These are phyloP conservation scores for Pollimyrus isidori DNA, from an alignment of 2,113 vertebrate genomes.

Conservation along the genomic window DNA sequence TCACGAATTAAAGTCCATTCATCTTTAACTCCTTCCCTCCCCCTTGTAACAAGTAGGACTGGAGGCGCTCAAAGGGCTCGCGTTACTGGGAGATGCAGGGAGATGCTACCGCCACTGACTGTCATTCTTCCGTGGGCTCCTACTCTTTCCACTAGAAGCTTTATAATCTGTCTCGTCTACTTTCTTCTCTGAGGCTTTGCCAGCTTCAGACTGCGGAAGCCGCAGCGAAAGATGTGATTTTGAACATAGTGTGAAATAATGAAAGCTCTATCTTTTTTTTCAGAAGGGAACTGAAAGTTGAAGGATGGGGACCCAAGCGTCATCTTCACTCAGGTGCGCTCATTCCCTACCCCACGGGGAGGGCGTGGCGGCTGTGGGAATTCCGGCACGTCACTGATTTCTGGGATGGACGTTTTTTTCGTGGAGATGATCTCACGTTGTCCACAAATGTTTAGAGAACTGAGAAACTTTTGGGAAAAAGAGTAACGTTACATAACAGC, in stretches of 20 bases:
- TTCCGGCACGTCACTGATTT: neutral
- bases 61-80: too few relatives aligned
- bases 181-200: neutral
- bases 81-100: neutral
- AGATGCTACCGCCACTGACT: neutral
- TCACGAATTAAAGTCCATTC: slow-evolving; percentile 54
- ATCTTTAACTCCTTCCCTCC: slow-evolving; percentile 35
- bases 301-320: neutral
- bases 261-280: too few relatives aligned
- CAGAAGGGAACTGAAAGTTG: neutral
- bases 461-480: neutral
- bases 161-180: neutral
- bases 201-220: neutral
- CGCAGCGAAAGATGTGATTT: too few relatives aligned
- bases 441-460: neutral
- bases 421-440: neutral
- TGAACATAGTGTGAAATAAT: too few relatives aligned
- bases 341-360: neutral
- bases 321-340: neutral
- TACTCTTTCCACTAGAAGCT: neutral
- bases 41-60: neutral
- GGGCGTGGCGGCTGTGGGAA: neutral
- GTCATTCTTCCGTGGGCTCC: neutral
- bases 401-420: neutral
- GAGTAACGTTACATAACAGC: neutral